Evolutionary conservation across 2,113 vertebrate genomes (phyloP), one percentile per base, ranked within the genome.

Genomic region (Holacanthus passer): DNA sequence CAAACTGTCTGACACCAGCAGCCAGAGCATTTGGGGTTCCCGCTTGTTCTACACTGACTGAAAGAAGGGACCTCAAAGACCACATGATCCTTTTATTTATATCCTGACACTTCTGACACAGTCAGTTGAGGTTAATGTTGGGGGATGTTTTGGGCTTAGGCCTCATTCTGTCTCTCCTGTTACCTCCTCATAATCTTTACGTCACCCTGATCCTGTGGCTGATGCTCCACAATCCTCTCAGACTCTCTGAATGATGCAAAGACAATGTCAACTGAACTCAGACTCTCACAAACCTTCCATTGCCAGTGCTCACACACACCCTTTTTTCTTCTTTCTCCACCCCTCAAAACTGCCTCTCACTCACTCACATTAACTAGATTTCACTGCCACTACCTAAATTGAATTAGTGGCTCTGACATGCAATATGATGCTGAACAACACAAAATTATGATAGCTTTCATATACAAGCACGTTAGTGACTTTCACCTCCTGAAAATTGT

Each of bases 361-460:
- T 70, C 69, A 12, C 86, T 84, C 69, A 58, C 37, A 72, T 87
- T 87, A 90, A 88, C 71, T 56, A 37, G 73, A 83, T 92, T 83
- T 73, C 63, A 47, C 73, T 76, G 58, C 74, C 83, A 41, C 80
- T 73, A 35, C 52, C 58, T 39, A 63, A 89, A 88, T 80, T 83
- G 56, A 91, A 83, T 81, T 86, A 81, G 73, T 20, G 16, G 64
- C 45, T 69, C 50, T 79, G 79, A 87, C 80, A 87, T 83, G 39
- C 10, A 62, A 91, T 87, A 78, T 74, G 35, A 86, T 88, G 65
- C 79, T 31, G 64, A 59, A 78, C 76, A 76, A 59, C 74, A 72
- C 77, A 68, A 82, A 72, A 77, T 45, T 24, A 78, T 72, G 47
- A 56, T 53, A 62, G 71, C 50, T 73, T 62, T 70, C 69, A 35